Percentiles rank a stretch among this genome's conserved stretches.
Evolutionary conservation across 2,888 invertebrate genomes (phyloP).

Genomic region (Perizoma affinitatum): DNA sequence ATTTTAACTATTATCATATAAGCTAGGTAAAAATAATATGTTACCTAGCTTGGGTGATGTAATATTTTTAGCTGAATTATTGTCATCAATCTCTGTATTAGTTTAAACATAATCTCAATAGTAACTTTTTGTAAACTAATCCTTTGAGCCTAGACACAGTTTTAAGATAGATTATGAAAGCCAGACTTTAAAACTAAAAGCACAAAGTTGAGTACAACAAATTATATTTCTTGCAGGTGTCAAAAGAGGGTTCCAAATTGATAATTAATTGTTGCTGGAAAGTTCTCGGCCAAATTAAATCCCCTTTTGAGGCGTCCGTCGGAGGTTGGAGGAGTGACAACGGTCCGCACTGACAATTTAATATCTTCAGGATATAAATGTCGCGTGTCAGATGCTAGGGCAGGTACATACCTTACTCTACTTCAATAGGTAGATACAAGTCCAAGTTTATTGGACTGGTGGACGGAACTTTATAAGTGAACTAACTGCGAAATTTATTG

Average conservation of each 20-base stretch:
- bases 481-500: too few relatives aligned
- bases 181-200: conserved; percentile 15
- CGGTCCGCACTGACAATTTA: conserved; percentile 79
- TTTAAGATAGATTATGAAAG: not conserved
- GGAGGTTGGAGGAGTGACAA: conserved; percentile 46
- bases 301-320: conserved; percentile 70
- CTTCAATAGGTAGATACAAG: not conserved
- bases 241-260: conserved; percentile 71
- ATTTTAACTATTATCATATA: too few relatives aligned
- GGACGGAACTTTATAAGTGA: not conserved
- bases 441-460: not conserved
- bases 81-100: too few relatives aligned
- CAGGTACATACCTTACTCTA: conserved; percentile 27
- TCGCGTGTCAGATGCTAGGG: conserved; percentile 43
- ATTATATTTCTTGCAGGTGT: conserved; percentile 60
- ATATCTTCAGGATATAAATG: conserved; percentile 73
- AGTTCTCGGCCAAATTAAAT: conserved; percentile 79
- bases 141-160: not conserved
- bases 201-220: conserved; percentile 32
- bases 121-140: not conserved
- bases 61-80: too few relatives aligned
- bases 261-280: conserved; percentile 81
- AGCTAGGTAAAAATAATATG: too few relatives aligned
- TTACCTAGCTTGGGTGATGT: too few relatives aligned
- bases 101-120: too few relatives aligned